phyloP scores from a whole-genome alignment of 2,113 vertebrate species.

The Ciconia boyciana region DNA sequence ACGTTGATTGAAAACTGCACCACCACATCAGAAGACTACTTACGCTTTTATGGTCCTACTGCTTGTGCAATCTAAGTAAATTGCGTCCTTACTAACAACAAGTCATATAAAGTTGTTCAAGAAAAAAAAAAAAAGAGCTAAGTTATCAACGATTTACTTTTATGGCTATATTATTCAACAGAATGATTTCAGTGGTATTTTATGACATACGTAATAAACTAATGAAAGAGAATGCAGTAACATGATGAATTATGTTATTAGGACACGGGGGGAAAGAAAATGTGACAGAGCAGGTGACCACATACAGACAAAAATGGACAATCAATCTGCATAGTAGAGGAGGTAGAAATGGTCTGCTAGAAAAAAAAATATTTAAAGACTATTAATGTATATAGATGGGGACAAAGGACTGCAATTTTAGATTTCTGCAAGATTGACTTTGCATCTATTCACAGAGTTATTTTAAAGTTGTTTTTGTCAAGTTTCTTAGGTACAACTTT shows the following conservation, averaged over 20 bases:
- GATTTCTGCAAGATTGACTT: not conserved
- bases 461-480: not conserved
- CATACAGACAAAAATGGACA: not conserved
- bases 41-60: not conserved
- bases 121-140: not conserved
- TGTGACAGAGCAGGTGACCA: not conserved
- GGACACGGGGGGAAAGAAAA: not conserved
- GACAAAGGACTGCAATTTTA: not conserved
- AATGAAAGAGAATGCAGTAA: not conserved
- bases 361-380: not conserved
- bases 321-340: not conserved
- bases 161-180: not conserved
- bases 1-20: not conserved
- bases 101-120: not conserved
- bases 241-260: not conserved
- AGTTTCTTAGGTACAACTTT: not conserved
- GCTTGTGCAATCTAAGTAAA: not conserved
- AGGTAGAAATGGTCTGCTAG: not conserved
- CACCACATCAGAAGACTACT: not conserved
- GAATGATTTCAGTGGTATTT: not conserved
- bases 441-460: not conserved
- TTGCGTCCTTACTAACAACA: not conserved
- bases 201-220: not conserved
- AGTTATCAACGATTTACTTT: not conserved
- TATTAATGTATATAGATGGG: not conserved